phyloP scores from a whole-genome alignment of 1,140 invertebrate species.

The Eufriesea mexicana region DNA sequence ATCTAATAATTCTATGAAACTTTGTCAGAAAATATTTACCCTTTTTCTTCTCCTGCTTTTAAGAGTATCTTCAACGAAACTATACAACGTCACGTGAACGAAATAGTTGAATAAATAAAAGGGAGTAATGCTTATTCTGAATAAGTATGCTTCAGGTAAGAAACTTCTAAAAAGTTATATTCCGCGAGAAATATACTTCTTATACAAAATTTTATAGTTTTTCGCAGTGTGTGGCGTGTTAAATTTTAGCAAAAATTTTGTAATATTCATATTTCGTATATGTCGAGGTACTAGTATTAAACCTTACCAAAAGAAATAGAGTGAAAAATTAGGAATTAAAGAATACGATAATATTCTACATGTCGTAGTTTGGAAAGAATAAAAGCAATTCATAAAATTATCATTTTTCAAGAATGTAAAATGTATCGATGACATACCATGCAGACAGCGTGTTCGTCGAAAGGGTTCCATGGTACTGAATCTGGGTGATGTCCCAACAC shows the following conservation, averaged over 20 bases:
- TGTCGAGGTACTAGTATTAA: too few relatives aligned
- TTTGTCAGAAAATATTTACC: background rate
- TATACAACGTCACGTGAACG: background rate
- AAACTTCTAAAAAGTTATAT: background rate
- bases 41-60: background rate
- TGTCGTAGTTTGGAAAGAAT: background rate
- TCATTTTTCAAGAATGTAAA: background rate
- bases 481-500: constrained; percentile 97
- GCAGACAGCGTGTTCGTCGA: constrained; percentile 96
- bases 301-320: too few relatives aligned
- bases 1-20: background rate
- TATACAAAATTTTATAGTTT: background rate
- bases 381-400: too few relatives aligned
- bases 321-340: too few relatives aligned
- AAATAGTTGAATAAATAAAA: background rate
- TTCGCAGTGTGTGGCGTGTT: background rate
- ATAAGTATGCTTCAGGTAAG: too few relatives aligned
- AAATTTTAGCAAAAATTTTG: background rate
- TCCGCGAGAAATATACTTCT: background rate
- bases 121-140: background rate
- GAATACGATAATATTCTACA: too few relatives aligned
- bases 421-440: constrained; percentile 86
- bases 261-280: too few relatives aligned
- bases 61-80: background rate
- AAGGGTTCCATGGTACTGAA: constrained; percentile 93